Conservation (phyloP, 2,888 invertebrate genomes). For the Cepaea hortensis region DNA sequence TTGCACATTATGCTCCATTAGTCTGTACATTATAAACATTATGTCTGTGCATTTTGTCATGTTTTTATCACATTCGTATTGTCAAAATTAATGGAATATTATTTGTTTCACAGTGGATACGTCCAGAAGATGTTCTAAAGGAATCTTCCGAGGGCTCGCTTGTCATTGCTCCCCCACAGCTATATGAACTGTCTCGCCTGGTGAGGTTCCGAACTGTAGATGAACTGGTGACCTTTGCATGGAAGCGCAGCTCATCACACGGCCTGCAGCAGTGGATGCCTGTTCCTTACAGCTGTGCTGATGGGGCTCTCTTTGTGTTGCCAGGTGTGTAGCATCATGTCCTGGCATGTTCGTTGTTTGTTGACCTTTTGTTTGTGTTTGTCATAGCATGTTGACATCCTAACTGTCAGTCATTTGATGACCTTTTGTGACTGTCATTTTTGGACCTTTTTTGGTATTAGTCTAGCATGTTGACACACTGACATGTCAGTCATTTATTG, state of each 20-base stretch:
- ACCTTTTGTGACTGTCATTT: too few species aligned
- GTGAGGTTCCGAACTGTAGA: conserved; percentile 80
- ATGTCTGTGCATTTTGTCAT: too few species aligned
- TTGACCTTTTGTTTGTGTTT: conserved; percentile 14
- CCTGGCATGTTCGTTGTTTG: too few species aligned
- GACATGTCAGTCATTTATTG: too few species aligned
- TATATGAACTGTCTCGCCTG: conserved; percentile 84
- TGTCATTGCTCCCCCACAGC: conserved; percentile 85
- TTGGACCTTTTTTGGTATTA: too few species aligned
- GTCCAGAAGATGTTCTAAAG: conserved; percentile 42
- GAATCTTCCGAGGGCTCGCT: conserved; percentile 60
- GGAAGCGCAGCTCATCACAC: conserved; percentile 76
- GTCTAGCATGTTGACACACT: too few species aligned
- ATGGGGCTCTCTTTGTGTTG: conserved; percentile 56
- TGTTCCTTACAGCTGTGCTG: conserved; percentile 78
- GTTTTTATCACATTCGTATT: too few species aligned
- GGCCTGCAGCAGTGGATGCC: conserved; percentile 81
- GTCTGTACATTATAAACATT: too few species aligned
- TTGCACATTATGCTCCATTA: too few species aligned
- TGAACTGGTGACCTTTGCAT: conserved; percentile 80
- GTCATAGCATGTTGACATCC: neutral
- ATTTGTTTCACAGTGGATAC: conserved; percentile 49
- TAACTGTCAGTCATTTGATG: too few species aligned
- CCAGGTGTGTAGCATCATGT: conserved; percentile 64
- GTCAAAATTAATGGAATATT: neutral